Conservation (phyloP, 2,113 vertebrate species). For the Indicator indicator region DNA sequence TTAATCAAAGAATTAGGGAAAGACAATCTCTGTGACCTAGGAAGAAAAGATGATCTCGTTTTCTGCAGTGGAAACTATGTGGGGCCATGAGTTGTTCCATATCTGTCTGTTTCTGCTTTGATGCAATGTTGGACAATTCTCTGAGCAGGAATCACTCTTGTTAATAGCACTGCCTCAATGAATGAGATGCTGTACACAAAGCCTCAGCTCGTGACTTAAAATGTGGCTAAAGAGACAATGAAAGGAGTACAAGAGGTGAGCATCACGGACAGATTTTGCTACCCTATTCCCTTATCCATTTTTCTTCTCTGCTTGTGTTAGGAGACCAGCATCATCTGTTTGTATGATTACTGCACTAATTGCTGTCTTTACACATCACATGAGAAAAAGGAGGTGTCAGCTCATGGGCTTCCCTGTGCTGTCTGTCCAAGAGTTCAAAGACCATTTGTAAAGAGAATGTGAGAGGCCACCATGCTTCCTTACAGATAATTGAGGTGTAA, state of each 20-base stretch:
- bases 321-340: neutral
- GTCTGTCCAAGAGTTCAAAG: neutral
- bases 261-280: neutral
- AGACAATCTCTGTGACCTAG: neutral
- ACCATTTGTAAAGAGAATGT: neutral
- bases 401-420: neutral
- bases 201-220: neutral
- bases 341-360: neutral
- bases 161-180: neutral
- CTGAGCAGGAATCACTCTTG: neutral
- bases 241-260: neutral
- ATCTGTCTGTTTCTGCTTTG: neutral
- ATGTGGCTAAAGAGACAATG: neutral
- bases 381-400: neutral
- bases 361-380: neutral
- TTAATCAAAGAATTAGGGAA: neutral
- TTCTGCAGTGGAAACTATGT: neutral
- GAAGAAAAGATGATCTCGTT: neutral
- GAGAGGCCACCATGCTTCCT: neutral
- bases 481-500: neutral
- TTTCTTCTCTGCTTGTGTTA: neutral
- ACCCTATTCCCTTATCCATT: neutral
- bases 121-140: neutral
- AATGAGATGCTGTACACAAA: neutral
- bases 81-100: fast-evolving